phyloP scores from a whole-genome alignment of 37 sponge, comb jelly and placozoan genomes.

The Bolinopsis microptera region DNA sequence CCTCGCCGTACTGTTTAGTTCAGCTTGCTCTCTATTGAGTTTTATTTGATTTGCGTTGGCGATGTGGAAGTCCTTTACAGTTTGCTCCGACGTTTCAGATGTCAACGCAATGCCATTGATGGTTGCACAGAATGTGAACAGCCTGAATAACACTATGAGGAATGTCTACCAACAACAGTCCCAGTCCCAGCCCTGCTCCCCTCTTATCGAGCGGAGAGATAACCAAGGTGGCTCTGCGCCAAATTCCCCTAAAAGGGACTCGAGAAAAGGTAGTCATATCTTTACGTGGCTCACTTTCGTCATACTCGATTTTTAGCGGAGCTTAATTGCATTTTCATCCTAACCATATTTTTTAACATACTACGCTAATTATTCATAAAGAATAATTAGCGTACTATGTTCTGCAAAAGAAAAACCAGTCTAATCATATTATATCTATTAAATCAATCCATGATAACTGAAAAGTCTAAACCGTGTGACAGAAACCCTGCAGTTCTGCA shows the following conservation, averaged over 20 bases:
- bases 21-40: background rate
- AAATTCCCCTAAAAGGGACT: conserved; percentile 34
- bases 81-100: conserved; percentile 13
- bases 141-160: conserved; percentile 59
- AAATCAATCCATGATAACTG: too few relatives aligned
- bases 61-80: conserved; percentile 58
- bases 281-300: background rate
- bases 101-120: conserved; percentile 40
- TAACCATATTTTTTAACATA: too few relatives aligned
- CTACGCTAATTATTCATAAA: too few relatives aligned
- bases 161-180: conserved; percentile 44
- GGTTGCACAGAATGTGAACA: conserved; percentile 6
- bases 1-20: background rate
- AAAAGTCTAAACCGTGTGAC: too few relatives aligned
- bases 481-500: too few relatives aligned
- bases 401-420: too few relatives aligned
- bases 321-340: too few relatives aligned
- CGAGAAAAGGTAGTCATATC: background rate
- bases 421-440: too few relatives aligned
- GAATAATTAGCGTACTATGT: too few relatives aligned
- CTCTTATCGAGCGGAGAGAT: background rate
- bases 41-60: background rate
- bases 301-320: too few relatives aligned
- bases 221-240: background rate
- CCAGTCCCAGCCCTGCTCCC: conserved; percentile 63